Evolutionary conservation across 2,113 vertebrate species (phyloP), one percentile per base, ranked within the genome.

Genomic region (Coracopsis vasa): DNA sequence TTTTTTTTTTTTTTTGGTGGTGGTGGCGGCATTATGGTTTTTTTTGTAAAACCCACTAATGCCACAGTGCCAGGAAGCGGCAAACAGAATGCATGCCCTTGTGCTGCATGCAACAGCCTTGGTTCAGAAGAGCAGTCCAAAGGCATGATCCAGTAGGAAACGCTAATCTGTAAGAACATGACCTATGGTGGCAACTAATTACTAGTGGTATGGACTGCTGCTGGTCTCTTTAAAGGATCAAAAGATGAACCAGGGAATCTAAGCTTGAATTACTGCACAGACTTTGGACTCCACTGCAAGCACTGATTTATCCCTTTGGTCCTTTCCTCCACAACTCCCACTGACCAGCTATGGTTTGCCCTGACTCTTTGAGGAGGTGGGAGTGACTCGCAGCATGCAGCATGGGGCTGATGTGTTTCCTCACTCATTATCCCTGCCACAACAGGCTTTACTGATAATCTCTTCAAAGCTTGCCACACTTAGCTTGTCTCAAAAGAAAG

Each of bases 101-200:
- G 21, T 7, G 41, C 31, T n/a, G 33, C 17, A 20, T 0, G 1
- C 20, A 44, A 23, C 61, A 60, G 15, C 35, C 39, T 48, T 27
- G 51, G 16, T 1, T 24, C 39, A 21, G 44, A 85, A 27, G 10
- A 66, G 19, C 51, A 72, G 51, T 17, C 8, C 31, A 16, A 39
- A 35, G 58, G 28, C 24, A n/a, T 20, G 35, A 44, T 35, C 21
- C 79, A 25, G 35, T 1, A 53, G 56, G 17, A 44, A 65, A 20
- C 9, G 5, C 23, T 16, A 15, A 9, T 2, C 25, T 11, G 19
- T 4, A 44, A 71, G 45, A 42, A 10, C 6, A 2, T 1, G 16
- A 66, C 9, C 28, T 33, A 16, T 0, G 5, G 44, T 25, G 21
- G 39, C 16, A 13, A 11, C 16, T 33, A 28, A 44, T 48, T 6